phyloP scores from a whole-genome alignment of 1,140 invertebrate genomes.

The Schlechtendalia chinensis region DNA sequence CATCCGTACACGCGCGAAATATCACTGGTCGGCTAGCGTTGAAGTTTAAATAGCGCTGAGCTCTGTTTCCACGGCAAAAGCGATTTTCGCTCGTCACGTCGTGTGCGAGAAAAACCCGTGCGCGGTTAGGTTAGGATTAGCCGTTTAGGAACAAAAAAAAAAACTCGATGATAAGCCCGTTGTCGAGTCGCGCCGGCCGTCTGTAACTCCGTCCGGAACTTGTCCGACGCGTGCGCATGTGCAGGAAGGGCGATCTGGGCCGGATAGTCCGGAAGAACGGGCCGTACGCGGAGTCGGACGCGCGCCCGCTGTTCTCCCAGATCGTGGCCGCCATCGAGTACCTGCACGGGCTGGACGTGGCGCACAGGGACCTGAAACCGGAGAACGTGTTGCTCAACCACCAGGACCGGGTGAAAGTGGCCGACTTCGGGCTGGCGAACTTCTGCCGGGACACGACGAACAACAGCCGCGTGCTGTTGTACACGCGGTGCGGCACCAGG shows the following conservation, averaged over 20 bases:
- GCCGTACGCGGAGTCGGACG: constrained; percentile 60
- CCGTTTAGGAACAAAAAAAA: too few relatives aligned
- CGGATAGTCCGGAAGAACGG: constrained; percentile 63
- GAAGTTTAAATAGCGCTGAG: too few relatives aligned
- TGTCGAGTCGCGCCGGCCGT: too few relatives aligned
- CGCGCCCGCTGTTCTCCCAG: constrained; percentile 70
- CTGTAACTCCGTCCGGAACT: too few relatives aligned
- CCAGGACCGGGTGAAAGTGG: constrained; percentile 93
- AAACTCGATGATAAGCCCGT: too few relatives aligned
- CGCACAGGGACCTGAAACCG: constrained; percentile 86
- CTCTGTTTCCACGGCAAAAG: too few relatives aligned
- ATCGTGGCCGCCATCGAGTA: constrained; percentile 88
- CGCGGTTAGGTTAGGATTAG: too few relatives aligned
- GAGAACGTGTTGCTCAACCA: constrained; percentile 88
- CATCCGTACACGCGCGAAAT: too few relatives aligned
- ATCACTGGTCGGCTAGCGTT: too few relatives aligned
- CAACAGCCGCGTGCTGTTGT: constrained; percentile 85
- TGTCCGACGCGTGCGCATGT: too few relatives aligned
- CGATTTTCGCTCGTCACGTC: too few relatives aligned
- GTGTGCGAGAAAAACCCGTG: too few relatives aligned
- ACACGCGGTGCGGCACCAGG: constrained; percentile 99
- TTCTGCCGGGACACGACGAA: constrained; percentile 94
- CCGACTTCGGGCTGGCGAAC: constrained; percentile 98
- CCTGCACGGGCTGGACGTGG: constrained; percentile 83
- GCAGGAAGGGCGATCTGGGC: constrained; percentile 77